Percentiles rank a stretch among this genome's conserved stretches.
Evolutionary conservation across 2,797 vertebrate genomes (phyloP).

Genomic region (Galaxias olidus): DNA sequence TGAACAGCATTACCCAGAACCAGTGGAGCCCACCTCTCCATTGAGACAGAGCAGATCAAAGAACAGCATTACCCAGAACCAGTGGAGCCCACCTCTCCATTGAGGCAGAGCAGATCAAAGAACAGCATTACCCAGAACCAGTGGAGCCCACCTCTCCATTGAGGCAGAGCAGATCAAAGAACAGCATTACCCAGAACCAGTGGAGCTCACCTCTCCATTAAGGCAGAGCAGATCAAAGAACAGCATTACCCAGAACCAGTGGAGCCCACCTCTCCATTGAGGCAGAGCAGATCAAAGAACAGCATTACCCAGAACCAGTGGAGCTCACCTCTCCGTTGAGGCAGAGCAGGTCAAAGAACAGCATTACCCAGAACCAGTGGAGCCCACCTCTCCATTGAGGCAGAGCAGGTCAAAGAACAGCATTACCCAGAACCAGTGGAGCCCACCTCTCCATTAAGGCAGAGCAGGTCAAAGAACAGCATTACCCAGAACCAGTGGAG

Average conservation of each 20-base stretch:
- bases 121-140: too few species aligned
- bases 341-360: conserved; percentile 90
- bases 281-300: conserved; percentile 90
- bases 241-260: not conserved
- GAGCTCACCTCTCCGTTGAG: conserved; percentile 87
- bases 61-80: not conserved
- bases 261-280: conserved; percentile 86
- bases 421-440: conserved; percentile 1
- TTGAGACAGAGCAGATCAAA: conserved; percentile 92
- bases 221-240: conserved; percentile 91
- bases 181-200: too few species aligned
- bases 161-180: conserved; percentile 89
- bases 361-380: not conserved
- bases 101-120: conserved; percentile 90
- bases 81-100: conserved; percentile 82
- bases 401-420: conserved; percentile 91
- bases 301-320: not conserved
- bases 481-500: conserved; percentile 21
- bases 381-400: conserved; percentile 87
- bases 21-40: conserved; percentile 80
- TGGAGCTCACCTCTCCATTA: conserved; percentile 85
- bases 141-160: conserved; percentile 84
- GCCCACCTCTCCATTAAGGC: conserved; percentile 88
- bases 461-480: conserved; percentile 86
- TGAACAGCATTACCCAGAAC: too few species aligned